These are phyloP conservation scores for Aptenodytes patagonicus DNA, from an alignment of 2,113 vertebrate genomes.

Conservation along the genomic window DNA sequence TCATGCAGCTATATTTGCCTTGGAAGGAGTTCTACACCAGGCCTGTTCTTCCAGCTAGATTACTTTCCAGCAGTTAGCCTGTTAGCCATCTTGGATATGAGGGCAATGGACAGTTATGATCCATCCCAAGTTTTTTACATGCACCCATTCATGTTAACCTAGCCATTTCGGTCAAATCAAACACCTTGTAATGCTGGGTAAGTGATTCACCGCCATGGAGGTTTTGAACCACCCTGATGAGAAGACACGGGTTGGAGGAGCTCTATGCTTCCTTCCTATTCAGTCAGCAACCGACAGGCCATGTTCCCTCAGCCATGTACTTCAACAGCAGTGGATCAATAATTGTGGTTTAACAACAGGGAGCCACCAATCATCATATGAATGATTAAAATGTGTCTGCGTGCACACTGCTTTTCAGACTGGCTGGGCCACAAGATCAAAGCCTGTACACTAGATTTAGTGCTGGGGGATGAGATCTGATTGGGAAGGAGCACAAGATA, in stretches of 20 bases:
- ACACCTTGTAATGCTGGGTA: conserved; percentile 18
- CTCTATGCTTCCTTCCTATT: conserved; percentile 52
- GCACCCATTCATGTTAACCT: conserved; percentile 18
- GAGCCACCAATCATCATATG: conserved; percentile 65
- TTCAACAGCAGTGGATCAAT: conserved; percentile 70
- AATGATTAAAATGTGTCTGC: conserved; percentile 66
- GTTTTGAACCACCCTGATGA: conserved; percentile 36
- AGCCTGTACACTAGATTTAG: conserved; percentile 9
- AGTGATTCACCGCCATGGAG: conserved; percentile 38
- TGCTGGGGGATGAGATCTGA: not conserved
- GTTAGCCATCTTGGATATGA: conserved; percentile 34
- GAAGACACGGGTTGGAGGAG: conserved; percentile 51
- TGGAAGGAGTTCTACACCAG: conserved; percentile 36
- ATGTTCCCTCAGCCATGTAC: conserved; percentile 53
- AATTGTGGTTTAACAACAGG: conserved; percentile 71
- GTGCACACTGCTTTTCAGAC: conserved; percentile 43
- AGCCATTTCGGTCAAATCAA: conserved; percentile 55
- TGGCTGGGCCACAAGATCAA: conserved; percentile 43
- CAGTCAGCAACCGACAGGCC: conserved; percentile 43
- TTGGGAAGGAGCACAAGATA: not conserved
- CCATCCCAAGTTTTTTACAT: conserved; percentile 61
- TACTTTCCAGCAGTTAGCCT: conserved; percentile 26
- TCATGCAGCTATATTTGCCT: conserved; percentile 25
- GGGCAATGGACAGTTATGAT: conserved; percentile 42
- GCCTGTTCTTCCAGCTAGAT: conserved; percentile 12